A percentile compares a stretch with the other conserved stretches of the same genome.
phyloP scores from a whole-genome alignment of 2,113 vertebrate genomes.

The Dolichallabes microphthalmus region DNA sequence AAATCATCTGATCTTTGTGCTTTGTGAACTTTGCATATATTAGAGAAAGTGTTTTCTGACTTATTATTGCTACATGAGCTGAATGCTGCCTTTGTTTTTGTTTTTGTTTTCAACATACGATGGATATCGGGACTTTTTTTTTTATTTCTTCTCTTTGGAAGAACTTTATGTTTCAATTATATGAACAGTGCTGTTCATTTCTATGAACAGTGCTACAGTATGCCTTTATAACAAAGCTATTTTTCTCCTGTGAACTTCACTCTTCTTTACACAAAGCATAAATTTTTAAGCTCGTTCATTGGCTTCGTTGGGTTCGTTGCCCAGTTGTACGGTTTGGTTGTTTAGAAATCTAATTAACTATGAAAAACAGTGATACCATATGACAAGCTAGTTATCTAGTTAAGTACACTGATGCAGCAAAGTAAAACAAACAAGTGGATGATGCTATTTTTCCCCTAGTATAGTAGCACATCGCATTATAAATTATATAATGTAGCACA shows the following conservation, averaged over 20 bases:
- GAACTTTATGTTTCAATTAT: not conserved
- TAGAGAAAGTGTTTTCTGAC: slow-evolving; percentile 37
- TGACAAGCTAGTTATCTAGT: not conserved
- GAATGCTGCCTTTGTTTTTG: not conserved
- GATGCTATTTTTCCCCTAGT: not conserved
- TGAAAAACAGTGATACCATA: not conserved
- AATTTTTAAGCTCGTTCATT: not conserved
- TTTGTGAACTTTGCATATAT: slow-evolving; percentile 46
- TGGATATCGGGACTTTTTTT: not conserved
- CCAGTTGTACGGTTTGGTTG: not conserved
- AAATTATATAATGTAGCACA: not conserved
- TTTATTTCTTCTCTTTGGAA: not conserved
- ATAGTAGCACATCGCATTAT: not conserved
- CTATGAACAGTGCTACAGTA: no score
- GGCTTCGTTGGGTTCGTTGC: no score
- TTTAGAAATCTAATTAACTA: not conserved
- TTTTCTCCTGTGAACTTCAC: not conserved
- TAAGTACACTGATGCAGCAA: not conserved
- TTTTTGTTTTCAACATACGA: not conserved
- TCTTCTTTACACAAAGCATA: not conserved
- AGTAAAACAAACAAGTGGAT: not conserved
- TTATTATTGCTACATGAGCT: slow-evolving; percentile 25
- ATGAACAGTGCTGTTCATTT: not conserved
- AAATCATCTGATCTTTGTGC: slow-evolving; percentile 45
- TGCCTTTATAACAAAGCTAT: not conserved